Evolutionary conservation across 2,113 vertebrate species (phyloP), one percentile per base, ranked within the genome.

Genomic region (Notothenia coriiceps): DNA sequence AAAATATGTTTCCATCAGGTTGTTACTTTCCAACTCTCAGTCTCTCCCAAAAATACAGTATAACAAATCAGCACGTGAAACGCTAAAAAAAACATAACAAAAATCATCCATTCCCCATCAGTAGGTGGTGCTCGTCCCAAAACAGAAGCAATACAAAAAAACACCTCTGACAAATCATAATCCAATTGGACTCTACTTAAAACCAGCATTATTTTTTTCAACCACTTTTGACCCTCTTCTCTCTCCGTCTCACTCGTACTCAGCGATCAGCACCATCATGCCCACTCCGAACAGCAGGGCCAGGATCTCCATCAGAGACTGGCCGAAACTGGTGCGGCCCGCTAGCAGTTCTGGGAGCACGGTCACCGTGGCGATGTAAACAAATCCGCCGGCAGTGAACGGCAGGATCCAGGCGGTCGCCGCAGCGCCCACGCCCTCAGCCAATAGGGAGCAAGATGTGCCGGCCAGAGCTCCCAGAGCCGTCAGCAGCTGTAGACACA

Each of bases 201-300:
- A 84, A 73, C 5, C 56, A 9, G 17, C 59, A 63, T 70, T 7
- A 40, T 70, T 52, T 63, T 70, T 70, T 57, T 20, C 9, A 35
- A 57, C 74, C n/a, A 3, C 47, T 50, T 81, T 77, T 63, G 50
- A 77, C 59, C 57, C 50, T 67, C 63, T 13, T 33, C 59, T 43
- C 51, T 54, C 64, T 17, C 18, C 59, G 10, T 35, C 84, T 95
- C 91, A 97, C 92, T 98, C 97, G 0, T 96, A 96, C 87, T 96
- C 96, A 0, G 96, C 96, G 15, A 98, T 98, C 82, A 97, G 88
- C 29, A 97, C 96, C 97, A 98, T 98, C 97, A 98, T 98, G 74
- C 92, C 89, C 0, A 98, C 96, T 0, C 97, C 97, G 0, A 95
- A 95, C 74, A 98, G 88, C 76, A 98, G 88, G 1, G 96, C 97